Conservation (phyloP, 2,113 vertebrate species). For the Dipodomys stephensi region DNA sequence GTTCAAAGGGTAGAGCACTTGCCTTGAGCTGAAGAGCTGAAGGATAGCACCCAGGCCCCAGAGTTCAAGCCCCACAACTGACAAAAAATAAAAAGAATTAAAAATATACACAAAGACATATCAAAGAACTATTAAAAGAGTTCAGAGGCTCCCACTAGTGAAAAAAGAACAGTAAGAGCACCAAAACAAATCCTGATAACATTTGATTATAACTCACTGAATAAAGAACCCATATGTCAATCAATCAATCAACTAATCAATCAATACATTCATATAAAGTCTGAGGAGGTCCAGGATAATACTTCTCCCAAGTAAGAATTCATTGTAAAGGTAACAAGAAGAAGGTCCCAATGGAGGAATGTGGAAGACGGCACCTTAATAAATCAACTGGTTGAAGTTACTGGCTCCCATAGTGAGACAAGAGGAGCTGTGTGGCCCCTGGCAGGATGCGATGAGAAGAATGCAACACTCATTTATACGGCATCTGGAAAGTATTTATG, state of each 20-base stretch:
- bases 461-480: background rate
- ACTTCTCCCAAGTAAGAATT: background rate
- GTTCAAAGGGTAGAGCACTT: no score
- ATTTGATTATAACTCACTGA: background rate
- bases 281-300: background rate
- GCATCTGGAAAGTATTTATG: background rate
- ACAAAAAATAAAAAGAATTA: background rate
- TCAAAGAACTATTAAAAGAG: background rate
- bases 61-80: no score
- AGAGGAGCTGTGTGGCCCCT: background rate
- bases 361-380: background rate
- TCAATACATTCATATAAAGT: background rate
- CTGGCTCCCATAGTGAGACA: background rate
- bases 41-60: no score
- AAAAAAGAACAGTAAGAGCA: background rate
- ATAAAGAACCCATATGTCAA: background rate
- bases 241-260: background rate
- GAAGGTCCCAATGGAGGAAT: background rate
- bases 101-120: background rate
- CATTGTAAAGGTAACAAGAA: conserved; percentile 30
- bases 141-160: background rate
- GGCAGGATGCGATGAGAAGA: background rate
- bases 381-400: background rate
- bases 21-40: no score
- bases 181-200: background rate